A percentile compares a stretch with the other conserved stretches of the same genome.
phyloP scores from a whole-genome alignment of 2,888 invertebrate species.

The Drosophila pegasa region DNA sequence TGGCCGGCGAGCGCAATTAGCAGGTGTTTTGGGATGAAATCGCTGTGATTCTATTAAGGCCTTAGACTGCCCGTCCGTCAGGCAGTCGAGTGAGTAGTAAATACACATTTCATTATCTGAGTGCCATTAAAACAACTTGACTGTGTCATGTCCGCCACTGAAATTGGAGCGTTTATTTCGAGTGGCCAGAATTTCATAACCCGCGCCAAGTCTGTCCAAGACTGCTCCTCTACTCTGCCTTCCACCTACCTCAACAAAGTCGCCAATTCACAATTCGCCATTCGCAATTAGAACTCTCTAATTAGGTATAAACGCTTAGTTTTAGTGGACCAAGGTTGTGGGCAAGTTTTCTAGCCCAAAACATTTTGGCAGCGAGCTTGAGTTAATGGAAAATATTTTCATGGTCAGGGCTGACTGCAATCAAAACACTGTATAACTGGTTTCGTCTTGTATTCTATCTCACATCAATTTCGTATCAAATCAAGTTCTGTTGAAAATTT shows the following conservation, averaged over 20 bases:
- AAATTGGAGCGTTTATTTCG: conserved; percentile 58
- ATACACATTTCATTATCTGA: conserved; percentile 51
- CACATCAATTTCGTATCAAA: conserved; percentile 27
- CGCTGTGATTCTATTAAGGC: conserved; percentile 49
- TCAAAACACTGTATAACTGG: conserved; percentile 34
- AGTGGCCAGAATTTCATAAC: conserved; percentile 57
- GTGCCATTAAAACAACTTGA: conserved; percentile 65
- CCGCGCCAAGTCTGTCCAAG: conserved; percentile 7
- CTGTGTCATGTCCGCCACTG: conserved; percentile 65
- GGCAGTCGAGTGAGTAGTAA: conserved; percentile 2
- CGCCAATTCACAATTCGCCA: conserved; percentile 2
- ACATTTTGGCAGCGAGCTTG: background rate
- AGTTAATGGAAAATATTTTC: conserved; percentile 29
- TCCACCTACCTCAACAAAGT: conserved; percentile 22
- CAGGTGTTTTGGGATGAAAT: conserved; percentile 52
- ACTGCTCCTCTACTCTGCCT: conserved; percentile 8
- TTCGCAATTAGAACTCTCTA: conserved; percentile 14
- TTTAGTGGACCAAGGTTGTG: conserved; percentile 51
- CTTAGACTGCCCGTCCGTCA: background rate
- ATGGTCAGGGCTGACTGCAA: conserved; percentile 39
- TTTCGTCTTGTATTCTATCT: conserved; percentile 34
- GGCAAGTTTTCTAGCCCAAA: conserved; percentile 22
- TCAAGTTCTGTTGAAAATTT: conserved; percentile 33
- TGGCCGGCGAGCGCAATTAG: conserved; percentile 53
- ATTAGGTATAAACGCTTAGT: conserved; percentile 26